Percentiles rank a stretch among this genome's conserved stretches.
phyloP scores from a whole-genome alignment of 2,797 vertebrate genomes.

The Leptoclinus maculatus region DNA sequence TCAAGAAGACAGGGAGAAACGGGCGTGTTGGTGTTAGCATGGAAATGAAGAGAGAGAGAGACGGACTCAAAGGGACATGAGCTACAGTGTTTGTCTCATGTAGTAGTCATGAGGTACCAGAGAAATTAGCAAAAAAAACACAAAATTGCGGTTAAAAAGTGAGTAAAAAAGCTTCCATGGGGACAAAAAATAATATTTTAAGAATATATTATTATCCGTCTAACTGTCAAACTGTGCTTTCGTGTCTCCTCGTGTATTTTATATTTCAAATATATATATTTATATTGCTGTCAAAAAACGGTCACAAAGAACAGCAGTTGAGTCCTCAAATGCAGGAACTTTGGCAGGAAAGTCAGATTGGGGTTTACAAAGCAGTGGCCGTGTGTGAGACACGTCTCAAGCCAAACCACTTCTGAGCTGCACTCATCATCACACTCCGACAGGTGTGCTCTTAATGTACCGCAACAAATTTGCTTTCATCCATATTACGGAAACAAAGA shows the following conservation, averaged over 20 bases:
- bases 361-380: background rate
- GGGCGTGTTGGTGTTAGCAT: background rate
- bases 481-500: background rate
- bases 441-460: background rate
- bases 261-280: background rate
- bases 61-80: background rate
- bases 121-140: background rate
- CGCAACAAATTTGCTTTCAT: background rate
- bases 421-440: background rate
- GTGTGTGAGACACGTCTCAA: constrained; percentile 15
- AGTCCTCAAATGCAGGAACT: constrained; percentile 1
- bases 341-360: background rate
- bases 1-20: constrained; percentile 20
- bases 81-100: background rate
- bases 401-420: background rate
- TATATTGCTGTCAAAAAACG: background rate
- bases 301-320: background rate
- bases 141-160: background rate
- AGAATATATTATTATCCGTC: background rate
- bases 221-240: background rate
- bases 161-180: background rate
- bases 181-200: background rate
- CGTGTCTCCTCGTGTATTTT: background rate
- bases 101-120: background rate
- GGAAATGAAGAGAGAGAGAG: background rate